Evolutionary conservation across 2,113 vertebrate genomes (phyloP).

Genomic region (Etheostoma spectabile): DNA sequence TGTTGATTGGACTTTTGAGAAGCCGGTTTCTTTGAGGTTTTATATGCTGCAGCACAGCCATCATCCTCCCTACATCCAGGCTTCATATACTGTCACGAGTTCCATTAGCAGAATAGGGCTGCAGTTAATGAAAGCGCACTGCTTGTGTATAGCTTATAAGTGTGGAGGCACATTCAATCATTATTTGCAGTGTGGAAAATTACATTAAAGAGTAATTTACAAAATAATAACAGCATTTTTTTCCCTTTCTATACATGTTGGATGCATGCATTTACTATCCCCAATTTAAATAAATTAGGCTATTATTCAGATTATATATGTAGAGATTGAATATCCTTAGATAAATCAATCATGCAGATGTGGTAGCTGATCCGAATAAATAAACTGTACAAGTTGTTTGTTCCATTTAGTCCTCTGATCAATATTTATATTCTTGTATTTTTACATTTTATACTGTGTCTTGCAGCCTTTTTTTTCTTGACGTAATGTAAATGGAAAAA

Average conservation of each 20-base stretch:
- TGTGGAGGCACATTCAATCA: slow-evolving; percentile 28
- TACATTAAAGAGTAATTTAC: slow-evolving; percentile 31
- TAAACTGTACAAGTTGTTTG: slow-evolving; percentile 24
- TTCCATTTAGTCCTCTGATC: slow-evolving; percentile 22
- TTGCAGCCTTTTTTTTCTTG: slow-evolving; percentile 6
- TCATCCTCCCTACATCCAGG: neutral
- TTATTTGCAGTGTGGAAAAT: slow-evolving; percentile 26
- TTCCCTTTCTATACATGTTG: slow-evolving; percentile 29
- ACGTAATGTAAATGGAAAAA: neutral
- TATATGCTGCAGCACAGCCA: neutral
- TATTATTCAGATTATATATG: slow-evolving; percentile 37
- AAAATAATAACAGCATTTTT: slow-evolving; percentile 33
- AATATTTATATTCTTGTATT: slow-evolving; percentile 22
- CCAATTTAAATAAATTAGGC: slow-evolving; percentile 38
- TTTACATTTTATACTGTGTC: slow-evolving; percentile 16
- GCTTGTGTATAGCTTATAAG: neutral
- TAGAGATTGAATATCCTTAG: slow-evolving; percentile 22
- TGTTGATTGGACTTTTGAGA: slow-evolving; percentile 18
- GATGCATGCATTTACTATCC: slow-evolving; percentile 28
- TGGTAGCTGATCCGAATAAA: slow-evolving; percentile 32
- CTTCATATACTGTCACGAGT: neutral
- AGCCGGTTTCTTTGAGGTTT: neutral
- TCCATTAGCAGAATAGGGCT: slow-evolving; percentile 32
- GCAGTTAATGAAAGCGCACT: slow-evolving; percentile 27
- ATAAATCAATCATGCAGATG: slow-evolving; percentile 53